Conservation (phyloP, 2,888 invertebrate genomes). For the Ditula angustiorana region DNA sequence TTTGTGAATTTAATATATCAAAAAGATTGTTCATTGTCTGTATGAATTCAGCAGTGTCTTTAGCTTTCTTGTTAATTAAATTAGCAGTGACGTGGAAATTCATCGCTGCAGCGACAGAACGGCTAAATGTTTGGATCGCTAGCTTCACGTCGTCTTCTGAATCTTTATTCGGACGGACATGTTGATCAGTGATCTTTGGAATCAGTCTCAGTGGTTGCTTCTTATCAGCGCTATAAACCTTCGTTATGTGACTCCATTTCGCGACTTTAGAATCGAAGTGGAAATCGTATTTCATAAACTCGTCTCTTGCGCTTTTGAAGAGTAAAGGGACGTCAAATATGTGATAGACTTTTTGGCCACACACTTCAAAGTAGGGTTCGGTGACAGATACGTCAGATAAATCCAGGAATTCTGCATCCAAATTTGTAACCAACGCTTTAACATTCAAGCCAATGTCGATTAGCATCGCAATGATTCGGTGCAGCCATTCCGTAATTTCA, state of each 20-base stretch:
- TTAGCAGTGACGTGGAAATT: slow-evolving; percentile 6
- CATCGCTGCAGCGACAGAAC: slow-evolving; percentile 5
- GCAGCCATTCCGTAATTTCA: slow-evolving; percentile 42
- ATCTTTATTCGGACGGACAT: not conserved
- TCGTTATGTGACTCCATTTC: slow-evolving; percentile 33
- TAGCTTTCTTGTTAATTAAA: not conserved
- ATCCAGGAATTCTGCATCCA: slow-evolving; percentile 33
- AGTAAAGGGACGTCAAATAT: slow-evolving; percentile 43
- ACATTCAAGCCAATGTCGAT: slow-evolving; percentile 41
- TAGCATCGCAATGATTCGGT: slow-evolving; percentile 38
- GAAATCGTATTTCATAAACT: slow-evolving; percentile 38
- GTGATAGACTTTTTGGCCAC: slow-evolving; percentile 41
- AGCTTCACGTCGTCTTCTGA: not conserved
- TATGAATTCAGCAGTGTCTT: slow-evolving; percentile 12
- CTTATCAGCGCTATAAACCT: slow-evolving; percentile 19
- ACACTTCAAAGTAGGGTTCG: slow-evolving; percentile 41
- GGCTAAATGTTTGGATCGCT: slow-evolving; percentile 13
- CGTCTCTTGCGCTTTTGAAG: slow-evolving; percentile 39
- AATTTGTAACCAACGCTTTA: slow-evolving; percentile 38
- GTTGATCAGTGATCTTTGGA: slow-evolving; percentile 15
- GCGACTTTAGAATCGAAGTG: slow-evolving; percentile 1
- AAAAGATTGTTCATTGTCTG: slow-evolving; percentile 4
- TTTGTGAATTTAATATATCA: slow-evolving; percentile 19
- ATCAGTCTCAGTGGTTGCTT: slow-evolving; percentile 15
- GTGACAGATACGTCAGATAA: slow-evolving; percentile 13